Percentiles rank a stretch among this genome's conserved stretches.
Evolutionary conservation across 2,113 vertebrate species (phyloP).

Genomic region (Prinia subflava): DNA sequence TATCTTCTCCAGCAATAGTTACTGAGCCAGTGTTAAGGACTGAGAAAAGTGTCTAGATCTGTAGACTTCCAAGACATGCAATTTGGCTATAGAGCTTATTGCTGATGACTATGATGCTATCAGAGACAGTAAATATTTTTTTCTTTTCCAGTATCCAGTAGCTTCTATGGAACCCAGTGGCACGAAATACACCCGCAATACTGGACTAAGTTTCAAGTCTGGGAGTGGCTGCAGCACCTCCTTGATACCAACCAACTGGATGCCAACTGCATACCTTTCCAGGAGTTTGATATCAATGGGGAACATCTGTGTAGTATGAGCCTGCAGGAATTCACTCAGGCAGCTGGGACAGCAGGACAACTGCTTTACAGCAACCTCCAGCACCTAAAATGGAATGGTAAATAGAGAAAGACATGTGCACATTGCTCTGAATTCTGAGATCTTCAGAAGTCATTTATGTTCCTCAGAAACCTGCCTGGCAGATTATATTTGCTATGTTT

Average conservation of each 20-base stretch:
- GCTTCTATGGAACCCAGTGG: slow-evolving; percentile 85
- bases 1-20: not conserved
- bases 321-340: slow-evolving; percentile 88
- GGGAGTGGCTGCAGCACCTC: slow-evolving; percentile 97
- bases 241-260: slow-evolving; percentile 96
- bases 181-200: slow-evolving; percentile 88
- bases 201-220: slow-evolving; percentile 97
- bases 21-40: not conserved
- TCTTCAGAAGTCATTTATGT: not conserved
- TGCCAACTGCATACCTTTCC: slow-evolving; percentile 88
- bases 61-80: not conserved
- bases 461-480: not conserved
- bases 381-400: slow-evolving; percentile 91
- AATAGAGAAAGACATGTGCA: not conserved
- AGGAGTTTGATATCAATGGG: slow-evolving; percentile 91
- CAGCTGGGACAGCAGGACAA: slow-evolving; percentile 85
- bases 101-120: not conserved
- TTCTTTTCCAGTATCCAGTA: slow-evolving; percentile 69
- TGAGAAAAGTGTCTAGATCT: not conserved
- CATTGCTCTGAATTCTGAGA: not conserved
- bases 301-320: slow-evolving; percentile 90
- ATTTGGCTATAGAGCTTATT: not conserved
- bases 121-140: not conserved
- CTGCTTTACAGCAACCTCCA: slow-evolving; percentile 89
- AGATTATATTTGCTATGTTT: not conserved